Evolutionary conservation across 2,888 invertebrate genomes (phyloP).

Genomic region (Trachelus tabidus): DNA sequence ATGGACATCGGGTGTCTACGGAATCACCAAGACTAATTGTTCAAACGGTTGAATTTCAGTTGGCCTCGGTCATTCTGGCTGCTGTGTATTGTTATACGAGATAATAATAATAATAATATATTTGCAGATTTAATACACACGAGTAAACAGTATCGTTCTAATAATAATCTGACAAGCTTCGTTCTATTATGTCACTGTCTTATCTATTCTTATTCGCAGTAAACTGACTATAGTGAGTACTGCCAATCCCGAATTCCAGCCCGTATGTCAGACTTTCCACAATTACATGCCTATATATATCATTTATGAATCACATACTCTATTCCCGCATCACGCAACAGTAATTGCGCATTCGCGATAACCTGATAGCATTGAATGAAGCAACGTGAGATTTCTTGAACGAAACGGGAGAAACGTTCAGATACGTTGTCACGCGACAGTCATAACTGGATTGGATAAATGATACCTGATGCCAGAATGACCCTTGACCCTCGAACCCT

Average conservation of each 20-base stretch:
- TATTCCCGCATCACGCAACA: too few relatives aligned
- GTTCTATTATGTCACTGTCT: too few relatives aligned
- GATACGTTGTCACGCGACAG: too few relatives aligned
- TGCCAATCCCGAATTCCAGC: too few relatives aligned
- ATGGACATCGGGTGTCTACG: too few relatives aligned
- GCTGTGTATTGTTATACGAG: slow-evolving; percentile 16
- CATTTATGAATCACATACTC: too few relatives aligned
- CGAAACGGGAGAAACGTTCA: neutral
- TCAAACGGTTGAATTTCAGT: slow-evolving; percentile 27
- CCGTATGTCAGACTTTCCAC: too few relatives aligned
- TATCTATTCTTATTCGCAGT: too few relatives aligned
- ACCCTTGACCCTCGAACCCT: slow-evolving; percentile 20
- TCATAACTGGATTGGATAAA: neutral
- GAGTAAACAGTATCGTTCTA: slow-evolving; percentile 25
- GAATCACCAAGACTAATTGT: neutral
- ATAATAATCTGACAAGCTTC: too few relatives aligned
- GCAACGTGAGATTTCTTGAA: neutral
- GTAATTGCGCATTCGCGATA: too few relatives aligned
- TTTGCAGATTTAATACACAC: slow-evolving; percentile 31
- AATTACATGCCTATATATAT: too few relatives aligned
- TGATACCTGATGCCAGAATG: slow-evolving; percentile 32
- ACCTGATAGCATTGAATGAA: slow-evolving; percentile 1
- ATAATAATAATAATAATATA: slow-evolving; percentile 12
- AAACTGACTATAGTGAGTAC: too few relatives aligned
- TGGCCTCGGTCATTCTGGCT: slow-evolving; percentile 50